phyloP scores from a whole-genome alignment of 1,140 invertebrate genomes.

The Diabrotica undecimpunctata region DNA sequence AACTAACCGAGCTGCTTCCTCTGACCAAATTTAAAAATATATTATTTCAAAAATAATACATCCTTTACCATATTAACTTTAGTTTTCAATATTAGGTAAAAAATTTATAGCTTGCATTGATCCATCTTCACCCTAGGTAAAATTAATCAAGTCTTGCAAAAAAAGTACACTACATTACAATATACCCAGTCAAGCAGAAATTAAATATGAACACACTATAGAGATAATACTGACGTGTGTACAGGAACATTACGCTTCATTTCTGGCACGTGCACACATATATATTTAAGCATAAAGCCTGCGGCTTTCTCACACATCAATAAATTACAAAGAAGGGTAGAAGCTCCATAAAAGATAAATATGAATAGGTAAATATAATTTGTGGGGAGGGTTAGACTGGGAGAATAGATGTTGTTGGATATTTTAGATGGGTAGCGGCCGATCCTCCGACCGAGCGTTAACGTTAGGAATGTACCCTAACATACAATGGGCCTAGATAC shows the following conservation, averaged over 20 bases:
- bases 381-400: constrained; percentile 11
- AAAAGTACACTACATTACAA: neutral
- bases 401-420: neutral
- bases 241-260: constrained; percentile 17
- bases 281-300: constrained; percentile 17
- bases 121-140: too few species aligned
- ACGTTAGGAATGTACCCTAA: too few species aligned
- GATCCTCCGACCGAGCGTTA: too few species aligned
- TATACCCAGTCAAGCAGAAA: constrained; percentile 14
- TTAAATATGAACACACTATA: constrained; percentile 20
- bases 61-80: too few species aligned
- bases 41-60: too few species aligned
- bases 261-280: constrained; percentile 21
- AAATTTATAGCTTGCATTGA: too few species aligned
- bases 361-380: constrained; percentile 23
- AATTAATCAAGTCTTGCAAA: too few species aligned
- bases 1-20: too few species aligned
- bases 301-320: constrained; percentile 21
- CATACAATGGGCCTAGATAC: too few species aligned
- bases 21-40: too few species aligned
- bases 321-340: constrained; percentile 21
- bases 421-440: neutral
- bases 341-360: constrained; percentile 16
- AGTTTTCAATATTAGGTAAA: too few species aligned
- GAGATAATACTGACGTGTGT: constrained; percentile 17